Base-by-base conservation (phyloP, 2,888 invertebrate species). In the Yponomeuta plumbellus region DNA sequence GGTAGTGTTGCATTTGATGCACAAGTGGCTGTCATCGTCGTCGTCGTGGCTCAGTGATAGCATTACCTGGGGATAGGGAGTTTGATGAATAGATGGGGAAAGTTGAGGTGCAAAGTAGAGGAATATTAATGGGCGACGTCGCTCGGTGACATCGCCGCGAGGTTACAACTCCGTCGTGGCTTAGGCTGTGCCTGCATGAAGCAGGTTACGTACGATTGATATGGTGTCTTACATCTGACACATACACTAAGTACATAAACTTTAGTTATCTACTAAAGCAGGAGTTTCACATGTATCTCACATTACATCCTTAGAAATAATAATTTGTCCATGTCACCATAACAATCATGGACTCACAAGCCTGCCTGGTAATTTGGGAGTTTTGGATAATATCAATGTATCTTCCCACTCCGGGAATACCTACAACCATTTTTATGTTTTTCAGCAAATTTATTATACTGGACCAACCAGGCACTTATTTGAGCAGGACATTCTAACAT, bases 21-120 rank as follows among this genome's bases (percentile, higher is more conserved):
- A 98, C 70, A 96, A 93, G 79, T 98, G 98, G 5, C 93, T 94
- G 84, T 98, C 97, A 66, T 96, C 96, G 64, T 97, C 95, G 67
- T 94, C 95, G 69, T 94, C 88, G 20, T 85, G 80, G 20, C 68
- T 65, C 13, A 86, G 87, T 10, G 88, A 90, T 75, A 93, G 90
- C 93, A 93, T 93, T 68, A 67, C 67, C 90, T 88, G 81, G 52
- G 52, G 6, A 77, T 80, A 74, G 64, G 23, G 22, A 26, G 21
- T 65, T 65, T 65, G 65, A 65, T 65, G 65, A 65, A 65, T 65
- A 34, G 66, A n/a, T 56, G 59, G 11, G 34, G 21, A 23, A 61
- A 66, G 61, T 61, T 66, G 66, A 66, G 66, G 66, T 66, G 66
- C 61, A 61, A 66, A 66, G 61, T 66, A 34, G 66, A 61, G 22